Evolutionary conservation across 2,113 vertebrate species (phyloP), one percentile per base, ranked within the genome.

Genomic region (Vicugna pacos): DNA sequence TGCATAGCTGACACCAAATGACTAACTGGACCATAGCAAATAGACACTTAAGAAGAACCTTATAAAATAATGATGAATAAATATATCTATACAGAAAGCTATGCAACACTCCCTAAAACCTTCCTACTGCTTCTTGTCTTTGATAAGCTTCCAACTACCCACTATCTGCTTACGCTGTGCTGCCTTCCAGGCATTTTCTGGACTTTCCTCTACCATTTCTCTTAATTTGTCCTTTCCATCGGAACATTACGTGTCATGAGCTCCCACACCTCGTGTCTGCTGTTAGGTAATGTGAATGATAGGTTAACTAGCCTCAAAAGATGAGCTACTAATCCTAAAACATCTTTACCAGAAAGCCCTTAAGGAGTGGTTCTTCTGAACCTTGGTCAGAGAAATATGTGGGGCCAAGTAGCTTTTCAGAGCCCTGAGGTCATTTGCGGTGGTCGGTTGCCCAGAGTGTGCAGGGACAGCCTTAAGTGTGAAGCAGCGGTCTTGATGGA

Each of bases 321-420:
- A 69, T 60, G 16, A 69, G 20, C 38, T 70, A 26, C 8, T 52
- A 48, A 48, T 89, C 52, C 83, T 72, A 87, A 96, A 77, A 69
- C 12, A 87, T 90, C 28, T 95, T 87, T 60, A 75, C 38, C 77
- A 89, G 60, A 89, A 94, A 95, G 19, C 19, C 58, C 22, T 32
- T 38, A 70, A 73, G 35, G 24, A 84, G 46, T 85, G 85, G 50
- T 67, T 76, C 48, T 91, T 93, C 48, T 75, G 65, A 96, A 75
- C 56, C 5, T 15, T 7, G 5, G 42, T 93, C 42, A 91, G 88
- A 88, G 46, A 95, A 77, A 48, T 95, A 38, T 62, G 11, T 80
- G 50, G 15, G 35, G 6, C 7, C 50, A 91, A 76, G 35, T 19
- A 95, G 42, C 26, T 95, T 87, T 90, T 82, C 38, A 82, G 50